A percentile compares a stretch with the other conserved stretches of the same genome.
Conservation (phyloP, 2,888 invertebrate genomes). For the Drosophila nigricruria region DNA sequence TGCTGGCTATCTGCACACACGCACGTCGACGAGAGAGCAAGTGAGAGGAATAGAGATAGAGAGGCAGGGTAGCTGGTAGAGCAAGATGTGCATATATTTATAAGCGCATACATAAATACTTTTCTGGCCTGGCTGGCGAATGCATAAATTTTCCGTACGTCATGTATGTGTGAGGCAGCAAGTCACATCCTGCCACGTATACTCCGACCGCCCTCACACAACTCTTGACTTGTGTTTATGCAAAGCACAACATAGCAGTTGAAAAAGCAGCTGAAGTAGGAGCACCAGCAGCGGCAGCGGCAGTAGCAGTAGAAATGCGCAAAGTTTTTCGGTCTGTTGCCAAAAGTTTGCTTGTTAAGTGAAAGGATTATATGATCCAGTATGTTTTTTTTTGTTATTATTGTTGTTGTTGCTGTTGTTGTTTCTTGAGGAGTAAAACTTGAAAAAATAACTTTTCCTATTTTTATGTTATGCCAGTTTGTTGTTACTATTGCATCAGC, state of each 20-base stretch:
- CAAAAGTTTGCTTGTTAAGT: slow-evolving; percentile 80
- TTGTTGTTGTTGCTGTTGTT: slow-evolving; percentile 14
- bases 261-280: slow-evolving; percentile 36
- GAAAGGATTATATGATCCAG: slow-evolving; percentile 79
- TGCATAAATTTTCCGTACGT: slow-evolving; percentile 69
- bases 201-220: slow-evolving; percentile 15
- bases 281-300: slow-evolving; percentile 9
- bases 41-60: slow-evolving; percentile 17
- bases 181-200: slow-evolving; percentile 50
- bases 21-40: slow-evolving; percentile 38
- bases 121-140: slow-evolving; percentile 71
- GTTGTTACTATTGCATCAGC: slow-evolving; percentile 56
- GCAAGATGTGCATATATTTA: slow-evolving; percentile 71
- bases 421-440: slow-evolving; percentile 37
- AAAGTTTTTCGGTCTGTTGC: slow-evolving; percentile 73
- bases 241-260: slow-evolving; percentile 66
- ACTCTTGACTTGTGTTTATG: slow-evolving; percentile 74
- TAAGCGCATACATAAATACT: slow-evolving; percentile 78
- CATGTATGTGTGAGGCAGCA: slow-evolving; percentile 48
- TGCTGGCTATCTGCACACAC: slow-evolving; percentile 72
- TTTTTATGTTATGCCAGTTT: slow-evolving; percentile 67
- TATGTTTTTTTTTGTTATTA: slow-evolving; percentile 25
- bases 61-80: slow-evolving; percentile 13
- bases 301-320: slow-evolving; percentile 44
- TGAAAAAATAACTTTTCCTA: slow-evolving; percentile 65